These are phyloP conservation scores for Ophioderma brevispina DNA, from an alignment of 35 echinoderm and acorn worm species.

Conservation along the genomic window DNA sequence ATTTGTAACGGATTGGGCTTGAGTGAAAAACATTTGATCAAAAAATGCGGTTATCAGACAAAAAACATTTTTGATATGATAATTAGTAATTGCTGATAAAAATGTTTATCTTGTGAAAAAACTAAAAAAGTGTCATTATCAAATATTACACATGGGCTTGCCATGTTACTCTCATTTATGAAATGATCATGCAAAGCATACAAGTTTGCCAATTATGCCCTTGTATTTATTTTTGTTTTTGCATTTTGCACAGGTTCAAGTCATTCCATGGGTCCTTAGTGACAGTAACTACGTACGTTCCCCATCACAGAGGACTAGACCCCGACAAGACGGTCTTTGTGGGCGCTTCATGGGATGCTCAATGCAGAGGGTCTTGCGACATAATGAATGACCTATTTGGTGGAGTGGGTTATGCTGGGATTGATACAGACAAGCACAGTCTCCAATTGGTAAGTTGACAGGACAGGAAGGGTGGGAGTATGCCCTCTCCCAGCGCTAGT, in stretches of 20 bases:
- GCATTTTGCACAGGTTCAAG: slow-evolving; percentile 73
- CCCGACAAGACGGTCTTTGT: slow-evolving; percentile 97
- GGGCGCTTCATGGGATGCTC: slow-evolving; percentile 90
- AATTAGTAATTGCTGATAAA: too few relatives aligned
- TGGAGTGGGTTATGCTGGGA: slow-evolving; percentile 97
- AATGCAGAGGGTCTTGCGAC: slow-evolving; percentile 77
- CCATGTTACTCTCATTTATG: too few relatives aligned
- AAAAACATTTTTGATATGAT: too few relatives aligned
- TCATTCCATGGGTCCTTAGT: slow-evolving; percentile 97
- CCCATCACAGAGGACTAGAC: slow-evolving; percentile 87
- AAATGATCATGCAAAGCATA: not conserved
- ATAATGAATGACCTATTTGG: slow-evolving; percentile 99
- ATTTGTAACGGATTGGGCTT: too few relatives aligned
- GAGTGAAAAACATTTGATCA: too few relatives aligned
- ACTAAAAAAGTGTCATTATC: too few relatives aligned
- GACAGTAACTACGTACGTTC: slow-evolving; percentile 96
- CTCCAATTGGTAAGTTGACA: slow-evolving; percentile 96
- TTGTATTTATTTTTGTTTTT: slow-evolving; percentile 5
- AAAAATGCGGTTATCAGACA: too few relatives aligned
- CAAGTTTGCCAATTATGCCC: not conserved
- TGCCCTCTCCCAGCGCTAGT: too few relatives aligned
- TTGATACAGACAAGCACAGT: slow-evolving; percentile 99
- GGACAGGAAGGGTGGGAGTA: too few relatives aligned
- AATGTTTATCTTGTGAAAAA: too few relatives aligned
- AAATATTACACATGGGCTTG: too few relatives aligned